A percentile compares a stretch with the other conserved stretches of the same genome.
Evolutionary conservation across 2,888 invertebrate species (phyloP).

Genomic region (Heliconius charithonia): DNA sequence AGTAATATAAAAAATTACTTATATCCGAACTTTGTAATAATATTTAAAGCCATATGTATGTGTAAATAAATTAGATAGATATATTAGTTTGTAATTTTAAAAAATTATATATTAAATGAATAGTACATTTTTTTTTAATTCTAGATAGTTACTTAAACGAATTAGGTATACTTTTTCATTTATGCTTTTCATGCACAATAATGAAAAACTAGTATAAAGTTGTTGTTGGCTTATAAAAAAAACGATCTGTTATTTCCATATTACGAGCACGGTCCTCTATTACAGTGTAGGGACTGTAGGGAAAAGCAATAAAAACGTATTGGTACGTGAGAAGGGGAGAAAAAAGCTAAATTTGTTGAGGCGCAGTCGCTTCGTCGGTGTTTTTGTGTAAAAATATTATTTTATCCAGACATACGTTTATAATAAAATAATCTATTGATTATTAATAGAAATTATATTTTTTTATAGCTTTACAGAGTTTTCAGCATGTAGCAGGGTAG

Average conservation of each 20-base stretch:
- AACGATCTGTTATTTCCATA: constrained; percentile 45
- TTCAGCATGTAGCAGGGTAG: neutral
- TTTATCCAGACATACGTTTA: neutral
- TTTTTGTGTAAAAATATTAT: constrained; percentile 10
- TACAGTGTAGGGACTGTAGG: constrained; percentile 14
- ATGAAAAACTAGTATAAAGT: neutral
- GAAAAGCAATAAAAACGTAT: constrained; percentile 40
- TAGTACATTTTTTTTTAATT: neutral
- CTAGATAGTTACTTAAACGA: too few species aligned
- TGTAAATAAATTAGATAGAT: too few species aligned
- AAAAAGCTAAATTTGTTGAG: constrained; percentile 42
- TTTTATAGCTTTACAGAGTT: neutral
- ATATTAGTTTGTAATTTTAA: too few species aligned
- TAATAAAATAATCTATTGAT: too few species aligned
- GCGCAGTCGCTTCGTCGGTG: constrained; percentile 36
- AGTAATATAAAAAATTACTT: neutral
- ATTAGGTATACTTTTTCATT: too few species aligned
- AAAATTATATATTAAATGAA: neutral
- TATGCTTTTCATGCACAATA: neutral
- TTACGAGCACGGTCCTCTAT: constrained; percentile 5
- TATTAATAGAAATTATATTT: neutral
- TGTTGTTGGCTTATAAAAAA: neutral
- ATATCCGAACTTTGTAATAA: too few species aligned
- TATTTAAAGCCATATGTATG: too few species aligned
- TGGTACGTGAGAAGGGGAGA: constrained; percentile 40